Percentiles rank a stretch among this genome's conserved stretches.
phyloP scores from a whole-genome alignment of 1,140 invertebrate species.

The Euschistus heros region DNA sequence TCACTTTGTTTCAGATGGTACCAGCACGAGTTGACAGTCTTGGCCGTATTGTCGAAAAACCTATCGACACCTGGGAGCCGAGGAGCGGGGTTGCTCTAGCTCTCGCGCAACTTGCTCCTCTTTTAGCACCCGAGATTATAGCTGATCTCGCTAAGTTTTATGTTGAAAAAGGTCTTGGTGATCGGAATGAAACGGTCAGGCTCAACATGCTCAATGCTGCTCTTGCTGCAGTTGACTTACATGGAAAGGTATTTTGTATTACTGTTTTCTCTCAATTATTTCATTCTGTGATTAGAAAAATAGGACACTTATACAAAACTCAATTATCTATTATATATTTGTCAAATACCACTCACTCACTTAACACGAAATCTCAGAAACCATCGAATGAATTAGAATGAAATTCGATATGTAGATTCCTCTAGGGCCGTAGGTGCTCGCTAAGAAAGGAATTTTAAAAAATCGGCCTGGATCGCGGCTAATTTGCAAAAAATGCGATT shows the following conservation, averaged over 20 bases:
- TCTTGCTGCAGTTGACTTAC: conserved; percentile 77
- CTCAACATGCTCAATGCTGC: conserved; percentile 87
- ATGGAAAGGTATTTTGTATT: conserved; percentile 62
- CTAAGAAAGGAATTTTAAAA: too few species aligned
- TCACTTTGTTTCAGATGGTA: conserved; percentile 54
- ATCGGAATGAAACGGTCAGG: conserved; percentile 71
- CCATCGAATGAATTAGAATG: too few species aligned
- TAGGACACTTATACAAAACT: too few species aligned
- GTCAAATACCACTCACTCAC: too few species aligned
- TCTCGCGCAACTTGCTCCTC: conserved; percentile 58
- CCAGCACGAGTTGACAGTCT: conserved; percentile 82
- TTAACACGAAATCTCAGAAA: too few species aligned
- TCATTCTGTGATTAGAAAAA: too few species aligned
- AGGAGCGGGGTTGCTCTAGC: conserved; percentile 78
- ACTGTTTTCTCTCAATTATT: neutral
- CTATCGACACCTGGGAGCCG: conserved; percentile 78
- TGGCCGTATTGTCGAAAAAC: conserved; percentile 74
- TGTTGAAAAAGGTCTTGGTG: conserved; percentile 75
- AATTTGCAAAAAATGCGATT: too few species aligned
- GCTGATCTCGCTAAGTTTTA: conserved; percentile 67
- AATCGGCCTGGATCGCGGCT: too few species aligned
- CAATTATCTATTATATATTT: too few species aligned
- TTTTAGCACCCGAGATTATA: conserved; percentile 56
- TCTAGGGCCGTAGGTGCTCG: too few species aligned
- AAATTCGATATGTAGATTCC: too few species aligned